Evolutionary conservation across 1,140 invertebrate genomes (phyloP).

Genomic region (Acarapis woodi): DNA sequence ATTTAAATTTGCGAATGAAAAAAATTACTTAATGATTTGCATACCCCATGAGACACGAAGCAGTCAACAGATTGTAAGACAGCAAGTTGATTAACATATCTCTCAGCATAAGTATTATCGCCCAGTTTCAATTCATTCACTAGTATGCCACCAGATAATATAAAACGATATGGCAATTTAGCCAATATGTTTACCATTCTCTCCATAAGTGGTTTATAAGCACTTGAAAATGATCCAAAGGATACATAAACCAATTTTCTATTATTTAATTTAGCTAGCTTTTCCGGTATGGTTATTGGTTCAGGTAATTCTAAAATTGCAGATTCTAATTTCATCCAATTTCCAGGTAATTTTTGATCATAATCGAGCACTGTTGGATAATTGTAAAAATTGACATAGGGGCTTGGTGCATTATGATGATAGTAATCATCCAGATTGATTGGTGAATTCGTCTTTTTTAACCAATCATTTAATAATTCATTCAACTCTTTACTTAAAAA

Average conservation of each 20-base stretch:
- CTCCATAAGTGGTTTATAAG: constrained; percentile 1
- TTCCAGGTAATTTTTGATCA: too few species aligned
- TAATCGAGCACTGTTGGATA: too few species aligned
- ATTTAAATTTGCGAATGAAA: too few species aligned
- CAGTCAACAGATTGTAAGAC: constrained; percentile 5
- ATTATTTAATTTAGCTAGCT: not conserved
- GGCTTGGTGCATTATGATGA: too few species aligned
- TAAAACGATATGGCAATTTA: not conserved
- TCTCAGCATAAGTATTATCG: constrained; percentile 6
- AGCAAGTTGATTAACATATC: constrained; percentile 2
- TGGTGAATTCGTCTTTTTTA: too few species aligned
- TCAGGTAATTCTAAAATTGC: not conserved
- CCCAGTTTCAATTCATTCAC: not conserved
- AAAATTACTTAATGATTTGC: too few species aligned
- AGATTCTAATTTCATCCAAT: too few species aligned
- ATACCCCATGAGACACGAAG: constrained; percentile 7
- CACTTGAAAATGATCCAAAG: constrained; percentile 11
- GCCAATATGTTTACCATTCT: not conserved
- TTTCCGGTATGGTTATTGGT: constrained; percentile 2
- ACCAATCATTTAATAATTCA: too few species aligned
- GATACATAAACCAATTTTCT: constrained; percentile 9
- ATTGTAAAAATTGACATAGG: too few species aligned
- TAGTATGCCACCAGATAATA: not conserved
- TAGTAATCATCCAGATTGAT: too few species aligned
- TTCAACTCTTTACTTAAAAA: too few species aligned